phyloP scores from a whole-genome alignment of 2,113 vertebrate genomes.

The Scartelaos histophorus region DNA sequence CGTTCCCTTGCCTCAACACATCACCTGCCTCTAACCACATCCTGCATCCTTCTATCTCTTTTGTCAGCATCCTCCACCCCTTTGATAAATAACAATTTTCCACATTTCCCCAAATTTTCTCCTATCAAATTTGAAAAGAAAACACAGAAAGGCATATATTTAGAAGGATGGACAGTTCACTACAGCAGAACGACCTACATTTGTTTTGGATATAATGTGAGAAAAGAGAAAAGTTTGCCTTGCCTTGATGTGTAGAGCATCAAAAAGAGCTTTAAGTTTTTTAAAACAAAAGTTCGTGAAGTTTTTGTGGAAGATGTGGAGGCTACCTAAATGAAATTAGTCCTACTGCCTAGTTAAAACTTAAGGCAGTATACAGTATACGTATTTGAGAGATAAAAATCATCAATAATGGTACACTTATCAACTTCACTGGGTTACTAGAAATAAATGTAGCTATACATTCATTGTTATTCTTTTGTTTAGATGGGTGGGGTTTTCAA shows the following conservation, averaged over 20 bases:
- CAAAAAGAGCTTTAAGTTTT: too few relatives aligned
- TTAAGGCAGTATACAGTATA: neutral
- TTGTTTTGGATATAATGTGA: too few relatives aligned
- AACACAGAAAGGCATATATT: neutral
- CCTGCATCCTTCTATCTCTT: neutral
- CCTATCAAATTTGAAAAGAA: neutral
- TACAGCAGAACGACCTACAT: too few relatives aligned
- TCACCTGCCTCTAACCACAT: neutral
- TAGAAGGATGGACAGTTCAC: neutral
- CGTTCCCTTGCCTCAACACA: neutral
- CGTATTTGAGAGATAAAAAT: neutral
- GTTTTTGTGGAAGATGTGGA: too few relatives aligned
- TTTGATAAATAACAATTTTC: neutral
- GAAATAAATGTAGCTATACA: neutral
- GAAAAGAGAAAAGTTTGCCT: too few relatives aligned
- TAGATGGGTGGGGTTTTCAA: neutral
- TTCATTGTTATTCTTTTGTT: neutral
- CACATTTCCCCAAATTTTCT: neutral
- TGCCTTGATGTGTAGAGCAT: too few relatives aligned
- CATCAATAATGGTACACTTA: neutral
- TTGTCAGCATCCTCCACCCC: neutral
- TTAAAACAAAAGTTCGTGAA: too few relatives aligned
- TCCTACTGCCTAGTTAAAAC: too few relatives aligned
- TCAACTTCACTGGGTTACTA: neutral
- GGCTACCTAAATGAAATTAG: too few relatives aligned